A percentile compares a stretch with the other conserved stretches of the same genome.
phyloP scores from a whole-genome alignment of 2,113 vertebrate species.

The Scopus umbretta region DNA sequence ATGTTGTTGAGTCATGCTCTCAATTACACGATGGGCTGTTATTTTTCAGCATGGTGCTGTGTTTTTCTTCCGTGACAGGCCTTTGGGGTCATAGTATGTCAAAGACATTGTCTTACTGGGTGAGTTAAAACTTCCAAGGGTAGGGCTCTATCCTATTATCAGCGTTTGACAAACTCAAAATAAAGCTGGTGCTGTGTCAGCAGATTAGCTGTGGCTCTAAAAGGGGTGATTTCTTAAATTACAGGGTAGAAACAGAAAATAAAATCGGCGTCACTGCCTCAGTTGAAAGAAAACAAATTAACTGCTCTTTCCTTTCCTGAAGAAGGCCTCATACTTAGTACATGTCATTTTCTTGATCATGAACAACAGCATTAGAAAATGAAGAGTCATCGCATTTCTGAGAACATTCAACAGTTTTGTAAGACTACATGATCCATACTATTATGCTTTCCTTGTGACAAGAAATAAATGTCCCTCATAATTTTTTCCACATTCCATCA shows the following conservation, averaged over 20 bases:
- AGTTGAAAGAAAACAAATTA: not conserved
- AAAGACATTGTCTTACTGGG: not conserved
- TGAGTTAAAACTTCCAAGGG: not conserved
- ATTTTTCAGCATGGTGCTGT: conserved; percentile 16
- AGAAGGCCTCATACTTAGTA: not conserved
- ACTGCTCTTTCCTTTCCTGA: not conserved
- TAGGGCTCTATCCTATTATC: not conserved
- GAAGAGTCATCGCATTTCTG: not conserved
- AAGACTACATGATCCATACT: not conserved
- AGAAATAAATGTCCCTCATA: not conserved
- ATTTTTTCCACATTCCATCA: not conserved
- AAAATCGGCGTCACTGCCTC: not conserved
- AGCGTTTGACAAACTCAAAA: not conserved
- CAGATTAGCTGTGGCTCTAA: not conserved
- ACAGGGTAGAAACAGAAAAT: not conserved
- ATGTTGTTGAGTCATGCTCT: not conserved
- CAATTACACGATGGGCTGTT: not conserved
- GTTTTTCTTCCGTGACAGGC: not conserved
- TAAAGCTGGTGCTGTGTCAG: conserved; percentile 33
- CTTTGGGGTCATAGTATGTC: not conserved
- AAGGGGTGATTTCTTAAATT: conserved; percentile 41
- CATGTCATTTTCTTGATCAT: not conserved
- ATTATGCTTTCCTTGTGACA: not conserved
- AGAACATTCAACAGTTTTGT: not conserved
- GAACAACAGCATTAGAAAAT: not conserved